Evolutionary conservation across 2,113 vertebrate species (phyloP), one percentile per base, ranked within the genome.

Genomic region (Calonectris borealis): DNA sequence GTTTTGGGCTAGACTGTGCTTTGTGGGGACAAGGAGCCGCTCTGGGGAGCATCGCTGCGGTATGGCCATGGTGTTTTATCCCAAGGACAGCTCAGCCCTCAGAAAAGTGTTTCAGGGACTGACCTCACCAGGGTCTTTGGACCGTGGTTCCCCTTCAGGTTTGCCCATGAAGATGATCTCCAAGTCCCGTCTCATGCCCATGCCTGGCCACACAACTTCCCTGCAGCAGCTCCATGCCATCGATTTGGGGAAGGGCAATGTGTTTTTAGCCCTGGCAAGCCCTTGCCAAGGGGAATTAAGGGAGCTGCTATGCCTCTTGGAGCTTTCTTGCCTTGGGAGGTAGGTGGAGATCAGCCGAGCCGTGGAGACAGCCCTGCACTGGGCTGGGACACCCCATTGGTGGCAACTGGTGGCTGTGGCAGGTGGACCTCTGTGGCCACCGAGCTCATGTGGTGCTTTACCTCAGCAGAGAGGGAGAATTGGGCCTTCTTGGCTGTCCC

Each of bases 11-110:
- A 32, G 29, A 42, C 29, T 34, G 34, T 1, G 3, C 24, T 69
- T 34, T 52, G 31, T 24, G 25, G 21, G 65, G 40, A 3, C 2
- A 10, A 40, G 31, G 34, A 69, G 16, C 40, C 1, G 6, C 32
- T 21, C 36, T 0, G 1, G 12, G 64, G 49, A 90, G 25, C 25
- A 7, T 22, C 1, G 2, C n/a, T 42, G n/a, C 1, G 1, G 2
- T 55, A 6, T 3, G 42, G 27, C 18, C 27, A 1, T 4, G 17
- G 26, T 1, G 4, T 44, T 55, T 78, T 49, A 57, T 57, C 60
- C 66, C 21, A 38, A 38, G 38, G 46, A 18, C 40, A 48, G 13
- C 49, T 83, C n/a, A 54, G 42, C 40, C 21, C 48, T 69, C 16
- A 3, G n/a, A n/a, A 55, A 46, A n/a, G 10, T 36, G 65, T 21